Evolutionary conservation across 2,888 invertebrate species (phyloP).

Genomic region (Epinotia bilunana): DNA sequence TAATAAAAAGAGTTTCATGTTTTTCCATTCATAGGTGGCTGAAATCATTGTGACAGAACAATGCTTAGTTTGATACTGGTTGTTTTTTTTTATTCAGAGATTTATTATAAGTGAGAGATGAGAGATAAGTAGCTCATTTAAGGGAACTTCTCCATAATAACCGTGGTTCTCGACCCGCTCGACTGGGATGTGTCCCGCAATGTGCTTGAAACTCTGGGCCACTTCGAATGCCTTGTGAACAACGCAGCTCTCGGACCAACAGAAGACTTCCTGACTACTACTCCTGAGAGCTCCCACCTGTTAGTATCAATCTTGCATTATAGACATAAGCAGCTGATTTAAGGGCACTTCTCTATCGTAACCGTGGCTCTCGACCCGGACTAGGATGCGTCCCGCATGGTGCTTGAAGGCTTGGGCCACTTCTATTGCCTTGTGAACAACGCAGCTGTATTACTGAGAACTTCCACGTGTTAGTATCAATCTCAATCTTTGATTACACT

Average conservation of each 20-base stretch:
- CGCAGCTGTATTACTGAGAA: conserved; percentile 88
- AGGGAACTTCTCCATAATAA: conserved; percentile 72
- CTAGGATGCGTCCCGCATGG: conserved; percentile 87
- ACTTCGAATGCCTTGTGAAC: conserved; percentile 90
- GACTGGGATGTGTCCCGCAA: conserved; percentile 87
- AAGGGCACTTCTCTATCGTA: conserved; percentile 66
- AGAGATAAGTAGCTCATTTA: too few species aligned
- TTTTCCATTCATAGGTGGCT: too few species aligned
- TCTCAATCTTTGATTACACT: too few species aligned
- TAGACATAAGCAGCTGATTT: too few species aligned
- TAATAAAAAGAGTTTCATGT: too few species aligned
- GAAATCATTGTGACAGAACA: too few species aligned
- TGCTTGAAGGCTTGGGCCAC: conserved; percentile 72
- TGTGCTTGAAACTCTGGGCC: conserved; percentile 74
- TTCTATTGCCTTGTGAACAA: conserved; percentile 93
- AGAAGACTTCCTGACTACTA: conserved; percentile 86
- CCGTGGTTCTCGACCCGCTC: conserved; percentile 84
- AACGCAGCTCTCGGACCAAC: conserved; percentile 90
- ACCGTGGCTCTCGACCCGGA: conserved; percentile 86
- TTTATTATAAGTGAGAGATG: too few species aligned
- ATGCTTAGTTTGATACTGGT: too few species aligned
- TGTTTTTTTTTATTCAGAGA: too few species aligned
- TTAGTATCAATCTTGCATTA: too few species aligned
- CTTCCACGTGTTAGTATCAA: conserved; percentile 83
- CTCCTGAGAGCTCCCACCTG: conserved; percentile 86